phyloP scores from a whole-genome alignment of 92 coral and sea anemone species.

The Zoanthus sansibaricus region DNA sequence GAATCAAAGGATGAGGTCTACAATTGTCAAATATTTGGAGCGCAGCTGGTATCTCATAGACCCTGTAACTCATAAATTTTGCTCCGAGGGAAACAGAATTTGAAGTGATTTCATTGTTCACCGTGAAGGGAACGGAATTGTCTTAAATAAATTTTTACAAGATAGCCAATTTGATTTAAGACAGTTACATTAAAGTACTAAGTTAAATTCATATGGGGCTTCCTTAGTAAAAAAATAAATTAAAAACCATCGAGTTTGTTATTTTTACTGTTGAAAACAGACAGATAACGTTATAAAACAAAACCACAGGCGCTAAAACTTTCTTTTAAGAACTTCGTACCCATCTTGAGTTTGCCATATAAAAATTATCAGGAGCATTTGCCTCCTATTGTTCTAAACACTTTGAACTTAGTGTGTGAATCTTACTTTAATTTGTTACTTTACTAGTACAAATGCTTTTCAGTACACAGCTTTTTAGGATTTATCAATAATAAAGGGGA shows the following conservation, averaged over 20 bases:
- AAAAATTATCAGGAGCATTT: no score
- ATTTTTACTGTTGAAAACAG: no score
- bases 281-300: no score
- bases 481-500: no score
- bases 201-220: neutral
- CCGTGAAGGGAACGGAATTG: neutral
- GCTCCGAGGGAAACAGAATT: neutral
- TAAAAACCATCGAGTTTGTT: neutral
- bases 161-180: neutral
- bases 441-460: no score
- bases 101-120: neutral
- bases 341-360: no score
- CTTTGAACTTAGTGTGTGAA: no score
- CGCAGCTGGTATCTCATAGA: neutral
- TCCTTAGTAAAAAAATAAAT: neutral
- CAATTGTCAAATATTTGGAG: neutral
- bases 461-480: no score
- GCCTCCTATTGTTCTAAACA: no score
- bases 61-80: neutral
- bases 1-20: neutral
- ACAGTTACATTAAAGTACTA: neutral
- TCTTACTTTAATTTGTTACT: no score
- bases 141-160: neutral
- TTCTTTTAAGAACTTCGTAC: no score
- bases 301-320: no score